phyloP scores from a whole-genome alignment of 2,797 vertebrate species.

The Rhinogobio ventralis region DNA sequence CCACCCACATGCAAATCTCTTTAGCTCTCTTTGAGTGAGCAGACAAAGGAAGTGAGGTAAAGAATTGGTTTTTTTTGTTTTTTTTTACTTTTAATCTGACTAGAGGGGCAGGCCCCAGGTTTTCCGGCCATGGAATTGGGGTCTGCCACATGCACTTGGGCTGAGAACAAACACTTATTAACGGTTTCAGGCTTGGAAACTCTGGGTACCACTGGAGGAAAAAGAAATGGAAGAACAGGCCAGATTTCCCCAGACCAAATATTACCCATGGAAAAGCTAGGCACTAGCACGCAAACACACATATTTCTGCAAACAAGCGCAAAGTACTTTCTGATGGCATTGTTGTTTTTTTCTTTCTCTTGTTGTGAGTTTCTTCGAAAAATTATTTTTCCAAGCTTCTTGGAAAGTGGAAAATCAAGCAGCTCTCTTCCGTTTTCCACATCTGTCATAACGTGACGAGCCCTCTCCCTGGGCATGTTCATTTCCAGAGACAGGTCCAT shows the following conservation, averaged over 20 bases:
- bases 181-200: constrained; percentile 52
- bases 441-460: constrained; percentile 60
- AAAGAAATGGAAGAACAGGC: constrained; percentile 46
- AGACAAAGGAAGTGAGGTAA: constrained; percentile 39
- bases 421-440: constrained; percentile 53
- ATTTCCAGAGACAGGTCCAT: constrained; percentile 56
- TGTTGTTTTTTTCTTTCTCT: constrained; percentile 26
- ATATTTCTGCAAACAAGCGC: constrained; percentile 31
- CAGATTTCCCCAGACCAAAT: constrained; percentile 44
- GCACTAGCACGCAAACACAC: constrained; percentile 40
- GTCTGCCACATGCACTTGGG: constrained; percentile 34
- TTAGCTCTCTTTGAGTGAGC: constrained; percentile 25
- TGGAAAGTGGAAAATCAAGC: constrained; percentile 49
- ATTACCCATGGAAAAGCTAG: constrained; percentile 59
- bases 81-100: constrained; percentile 5
- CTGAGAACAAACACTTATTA: constrained; percentile 42
- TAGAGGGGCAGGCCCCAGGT: constrained; percentile 25
- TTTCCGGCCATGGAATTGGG: constrained; percentile 41
- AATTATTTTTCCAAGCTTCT: constrained; percentile 46
- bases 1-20: constrained; percentile 34
- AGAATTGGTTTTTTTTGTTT: constrained; percentile 2
- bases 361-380: constrained; percentile 29
- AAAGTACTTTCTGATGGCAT: constrained; percentile 27
- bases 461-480: constrained; percentile 44
- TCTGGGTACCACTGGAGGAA: constrained; percentile 56